Base-by-base conservation (phyloP, 35 echinoderm and acorn worm genomes). In the Diadema setosum region DNA sequence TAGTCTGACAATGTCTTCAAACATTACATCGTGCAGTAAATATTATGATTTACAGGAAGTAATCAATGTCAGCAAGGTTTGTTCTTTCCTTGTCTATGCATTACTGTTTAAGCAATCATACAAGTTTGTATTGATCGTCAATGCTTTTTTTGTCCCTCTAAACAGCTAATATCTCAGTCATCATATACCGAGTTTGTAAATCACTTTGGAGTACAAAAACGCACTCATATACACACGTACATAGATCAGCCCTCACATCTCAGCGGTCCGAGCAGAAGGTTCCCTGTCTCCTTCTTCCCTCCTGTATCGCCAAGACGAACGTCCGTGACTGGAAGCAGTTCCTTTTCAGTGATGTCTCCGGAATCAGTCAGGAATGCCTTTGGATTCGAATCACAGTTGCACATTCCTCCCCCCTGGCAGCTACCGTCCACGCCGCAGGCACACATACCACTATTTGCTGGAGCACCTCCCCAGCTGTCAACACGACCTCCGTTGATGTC, bases 241-340 rank as follows among this genome's bases (percentile, higher is more conserved):
- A 52, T 11, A n/a, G n/a, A 52, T 52, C 8, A 43, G 24, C 5
- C 29, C 40, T 16, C 1, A 44, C 90, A 92, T 46, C 69, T 21
- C 29, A 92, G 23, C 8, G 81, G 31, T 27, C 90, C 90, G 40
- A 92, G 31, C 32, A 45, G 58, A 21, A 86, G 69, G 52, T 73
- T 49, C 0, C 90, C 90, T 18, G 37, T 76, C 61, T 91, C 89
- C 46, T 59, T 74, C 23, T 55, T 64, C 2, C 65, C 82, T 2
- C 89, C 82, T 3, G 81, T 91, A 60, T 91, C 89, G 0, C 89
- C 89, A 33, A 91, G 82, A 39, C 89, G 64, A 20, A 91, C 64
- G 15, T 84, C 82, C 46, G 20, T 85, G 5, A 91, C 55, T 3
- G 89, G 89, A n/a, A 91, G 49, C 20, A 59, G 39, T 5, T 55